Evolutionary conservation across 1,140 invertebrate species (phyloP).

Genomic region (Papilio polytes): DNA sequence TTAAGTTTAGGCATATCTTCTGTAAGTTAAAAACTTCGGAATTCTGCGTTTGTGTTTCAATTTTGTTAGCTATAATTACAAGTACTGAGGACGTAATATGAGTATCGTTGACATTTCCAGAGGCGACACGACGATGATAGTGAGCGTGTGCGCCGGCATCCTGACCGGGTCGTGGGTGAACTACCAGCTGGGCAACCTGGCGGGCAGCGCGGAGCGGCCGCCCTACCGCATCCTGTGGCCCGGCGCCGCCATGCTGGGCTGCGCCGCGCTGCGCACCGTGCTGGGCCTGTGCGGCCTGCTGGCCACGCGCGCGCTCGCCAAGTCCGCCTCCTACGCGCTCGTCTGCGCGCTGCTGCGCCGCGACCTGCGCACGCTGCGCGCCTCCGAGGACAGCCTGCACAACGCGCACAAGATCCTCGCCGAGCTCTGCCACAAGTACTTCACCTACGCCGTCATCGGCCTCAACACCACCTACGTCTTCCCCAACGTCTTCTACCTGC

Average conservation of each 20-base stretch:
- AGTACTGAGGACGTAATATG: background rate
- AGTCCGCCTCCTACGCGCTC: slow-evolving; percentile 87
- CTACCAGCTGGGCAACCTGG: slow-evolving; percentile 90
- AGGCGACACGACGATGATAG: slow-evolving; percentile 93
- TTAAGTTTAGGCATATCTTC: too few species aligned
- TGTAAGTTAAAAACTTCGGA: too few species aligned
- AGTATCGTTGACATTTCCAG: slow-evolving; percentile 82
- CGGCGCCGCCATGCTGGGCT: slow-evolving; percentile 87
- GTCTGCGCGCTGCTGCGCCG: slow-evolving; percentile 88
- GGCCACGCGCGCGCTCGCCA: slow-evolving; percentile 87
- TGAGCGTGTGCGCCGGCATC: slow-evolving; percentile 92
- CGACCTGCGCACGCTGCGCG: slow-evolving; percentile 86
- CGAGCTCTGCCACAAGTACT: slow-evolving; percentile 92
- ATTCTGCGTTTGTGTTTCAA: too few species aligned
- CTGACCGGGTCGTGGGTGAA: slow-evolving; percentile 93
- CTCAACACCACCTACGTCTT: slow-evolving; percentile 90
- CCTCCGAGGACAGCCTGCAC: slow-evolving; percentile 86
- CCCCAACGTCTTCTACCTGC: slow-evolving; percentile 90
- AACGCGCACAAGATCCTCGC: slow-evolving; percentile 89
- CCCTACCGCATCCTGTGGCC: slow-evolving; percentile 93
- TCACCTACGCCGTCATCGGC: slow-evolving; percentile 90
- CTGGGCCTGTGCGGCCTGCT: slow-evolving; percentile 90
- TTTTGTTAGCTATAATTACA: too few species aligned
- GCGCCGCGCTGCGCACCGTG: slow-evolving; percentile 87
- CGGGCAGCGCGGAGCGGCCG: slow-evolving; percentile 81